These are phyloP conservation scores for Spatulosminthurus flaviceps DNA, from an alignment of 2,888 invertebrate genomes.

Conservation along the genomic window DNA sequence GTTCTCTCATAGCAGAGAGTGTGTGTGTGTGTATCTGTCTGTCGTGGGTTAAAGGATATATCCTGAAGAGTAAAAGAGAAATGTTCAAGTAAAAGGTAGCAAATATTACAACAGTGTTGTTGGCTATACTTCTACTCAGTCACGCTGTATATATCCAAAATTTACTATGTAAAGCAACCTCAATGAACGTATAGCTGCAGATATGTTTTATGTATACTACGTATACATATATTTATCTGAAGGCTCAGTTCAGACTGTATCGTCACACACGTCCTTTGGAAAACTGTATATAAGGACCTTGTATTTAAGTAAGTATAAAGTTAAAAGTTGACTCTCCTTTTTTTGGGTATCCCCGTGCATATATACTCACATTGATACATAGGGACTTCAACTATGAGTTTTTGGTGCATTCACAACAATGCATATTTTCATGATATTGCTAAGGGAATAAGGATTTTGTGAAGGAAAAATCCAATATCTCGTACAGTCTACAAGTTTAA, in stretches of 20 bases:
- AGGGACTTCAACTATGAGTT: neutral
- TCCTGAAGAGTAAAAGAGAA: neutral
- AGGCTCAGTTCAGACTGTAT: too few relatives aligned
- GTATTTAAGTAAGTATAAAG: too few relatives aligned
- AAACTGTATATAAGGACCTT: too few relatives aligned
- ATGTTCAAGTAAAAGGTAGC: constrained; percentile 4
- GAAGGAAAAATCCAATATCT: constrained; percentile 30
- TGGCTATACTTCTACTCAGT: neutral
- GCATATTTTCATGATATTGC: constrained; percentile 21
- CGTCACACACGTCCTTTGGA: too few relatives aligned
- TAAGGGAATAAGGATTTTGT: constrained; percentile 22
- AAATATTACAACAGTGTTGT: constrained; percentile 2
- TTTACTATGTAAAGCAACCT: too few relatives aligned
- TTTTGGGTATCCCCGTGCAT: neutral
- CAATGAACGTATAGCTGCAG: too few relatives aligned
- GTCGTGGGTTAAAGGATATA: neutral
- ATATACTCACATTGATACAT: too few relatives aligned
- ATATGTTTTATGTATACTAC: too few relatives aligned
- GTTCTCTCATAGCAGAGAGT: neutral
- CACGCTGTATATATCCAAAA: neutral
- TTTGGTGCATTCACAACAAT: neutral
- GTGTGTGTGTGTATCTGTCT: neutral
- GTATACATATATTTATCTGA: too few relatives aligned
- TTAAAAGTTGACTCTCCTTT: too few relatives aligned
- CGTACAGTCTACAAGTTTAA: constrained; percentile 25